phyloP scores from a whole-genome alignment of 2,888 invertebrate genomes.

The Acanthosepion pharaonis region DNA sequence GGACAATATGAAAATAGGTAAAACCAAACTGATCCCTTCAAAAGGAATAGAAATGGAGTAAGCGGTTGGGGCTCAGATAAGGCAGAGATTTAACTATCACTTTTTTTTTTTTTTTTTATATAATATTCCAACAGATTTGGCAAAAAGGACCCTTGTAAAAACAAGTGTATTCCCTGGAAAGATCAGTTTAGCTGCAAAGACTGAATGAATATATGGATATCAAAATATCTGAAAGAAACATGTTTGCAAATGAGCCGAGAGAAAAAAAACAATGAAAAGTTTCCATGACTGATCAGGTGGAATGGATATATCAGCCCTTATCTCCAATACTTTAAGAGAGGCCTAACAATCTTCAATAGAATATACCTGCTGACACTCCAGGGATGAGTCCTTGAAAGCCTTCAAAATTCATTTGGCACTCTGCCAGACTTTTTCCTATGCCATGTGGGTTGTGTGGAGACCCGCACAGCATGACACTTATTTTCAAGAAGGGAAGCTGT shows the following conservation, averaged over 20 bases:
- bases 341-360: constrained; percentile 44
- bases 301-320: constrained; percentile 25
- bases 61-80: background rate
- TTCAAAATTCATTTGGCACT: constrained; percentile 45
- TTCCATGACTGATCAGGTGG: background rate
- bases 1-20: background rate
- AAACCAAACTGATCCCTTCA: constrained; percentile 44
- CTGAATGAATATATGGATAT: background rate
- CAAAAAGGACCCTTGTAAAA: constrained; percentile 25
- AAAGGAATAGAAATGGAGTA: background rate
- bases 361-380: constrained; percentile 46
- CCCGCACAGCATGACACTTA: constrained; percentile 46
- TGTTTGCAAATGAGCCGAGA: constrained; percentile 1
- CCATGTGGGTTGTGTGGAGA: constrained; percentile 46
- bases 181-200: constrained; percentile 41
- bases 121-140: background rate
- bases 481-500: constrained; percentile 41
- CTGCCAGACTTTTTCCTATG: constrained; percentile 44
- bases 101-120: background rate
- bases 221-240: background rate
- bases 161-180: constrained; percentile 1
- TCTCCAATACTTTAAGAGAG: constrained; percentile 43
- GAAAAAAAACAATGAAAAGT: background rate
- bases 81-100: constrained; percentile 24
- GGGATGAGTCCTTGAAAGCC: constrained; percentile 46